Percentiles rank a stretch among this genome's conserved stretches.
Conservation (phyloP, 2,113 vertebrate genomes). For the Varanus komodoensis region DNA sequence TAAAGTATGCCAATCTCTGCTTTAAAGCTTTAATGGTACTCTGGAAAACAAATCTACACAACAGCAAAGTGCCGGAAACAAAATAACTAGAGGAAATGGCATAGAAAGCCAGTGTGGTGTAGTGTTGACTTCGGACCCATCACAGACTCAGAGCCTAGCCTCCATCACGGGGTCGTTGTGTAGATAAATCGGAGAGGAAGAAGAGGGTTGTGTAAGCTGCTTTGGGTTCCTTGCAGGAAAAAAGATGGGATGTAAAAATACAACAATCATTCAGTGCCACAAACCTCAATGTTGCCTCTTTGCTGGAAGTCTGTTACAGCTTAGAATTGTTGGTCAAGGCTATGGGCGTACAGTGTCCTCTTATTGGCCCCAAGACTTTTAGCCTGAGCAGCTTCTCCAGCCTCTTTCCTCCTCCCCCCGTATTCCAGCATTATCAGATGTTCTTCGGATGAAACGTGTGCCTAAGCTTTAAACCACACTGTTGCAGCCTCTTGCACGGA, state of each 20-base stretch:
- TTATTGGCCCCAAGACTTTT: neutral
- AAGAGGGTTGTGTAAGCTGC: neutral
- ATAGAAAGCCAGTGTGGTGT: neutral
- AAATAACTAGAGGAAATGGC: neutral
- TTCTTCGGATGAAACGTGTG: neutral
- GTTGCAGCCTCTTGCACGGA: neutral
- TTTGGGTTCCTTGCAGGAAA: neutral
- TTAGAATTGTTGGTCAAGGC: neutral
- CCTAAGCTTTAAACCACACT: neutral
- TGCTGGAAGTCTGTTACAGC: neutral
- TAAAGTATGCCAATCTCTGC: too few relatives aligned
- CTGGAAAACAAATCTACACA: neutral
- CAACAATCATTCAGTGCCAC: too few relatives aligned
- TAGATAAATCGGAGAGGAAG: neutral
- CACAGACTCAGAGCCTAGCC: too few relatives aligned
- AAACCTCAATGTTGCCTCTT: neutral
- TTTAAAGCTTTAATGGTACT: too few relatives aligned
- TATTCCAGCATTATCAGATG: neutral
- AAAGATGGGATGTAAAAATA: neutral
- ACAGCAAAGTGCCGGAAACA: neutral
- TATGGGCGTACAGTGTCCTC: neutral
- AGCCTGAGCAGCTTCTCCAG: neutral
- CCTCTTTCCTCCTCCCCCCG: neutral
- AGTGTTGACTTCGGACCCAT: neutral
- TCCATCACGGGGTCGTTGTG: neutral